Conservation (phyloP, 2,113 vertebrate species). For the Salvator merianae region DNA sequence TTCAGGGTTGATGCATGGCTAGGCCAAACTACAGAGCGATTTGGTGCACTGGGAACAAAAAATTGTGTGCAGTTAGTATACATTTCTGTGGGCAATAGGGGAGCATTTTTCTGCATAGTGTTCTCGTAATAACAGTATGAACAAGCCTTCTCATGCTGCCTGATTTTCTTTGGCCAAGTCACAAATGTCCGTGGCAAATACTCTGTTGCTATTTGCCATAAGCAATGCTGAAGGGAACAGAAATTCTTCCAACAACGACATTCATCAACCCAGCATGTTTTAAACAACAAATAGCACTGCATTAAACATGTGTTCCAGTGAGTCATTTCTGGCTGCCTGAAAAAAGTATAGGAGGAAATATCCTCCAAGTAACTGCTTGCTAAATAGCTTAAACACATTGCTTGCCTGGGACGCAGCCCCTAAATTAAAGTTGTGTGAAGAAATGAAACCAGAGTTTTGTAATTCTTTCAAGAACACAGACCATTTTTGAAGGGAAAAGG, state of each 20-base stretch:
- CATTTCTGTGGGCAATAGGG: no score
- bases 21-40: no score
- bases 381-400: not conserved
- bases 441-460: not conserved
- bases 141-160: no score
- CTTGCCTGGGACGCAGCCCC: not conserved
- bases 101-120: no score
- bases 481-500: not conserved
- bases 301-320: not conserved
- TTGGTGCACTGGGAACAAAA: constrained; percentile 16
- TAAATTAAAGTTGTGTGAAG: constrained; percentile 29
- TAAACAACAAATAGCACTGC: not conserved
- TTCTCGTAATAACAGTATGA: no score
- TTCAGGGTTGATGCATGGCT: no score
- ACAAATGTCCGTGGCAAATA: not conserved
- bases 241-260: not conserved
- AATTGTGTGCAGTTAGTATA: no score
- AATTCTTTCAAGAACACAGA: not conserved
- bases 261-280: not conserved
- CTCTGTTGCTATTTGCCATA: constrained; percentile 6
- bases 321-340: not conserved
- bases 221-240: not conserved
- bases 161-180: constrained; percentile 29
- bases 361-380: not conserved
- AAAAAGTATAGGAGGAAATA: not conserved